Conservation (phyloP, 2,888 invertebrate genomes). For the Scotopteryx bipunctaria region DNA sequence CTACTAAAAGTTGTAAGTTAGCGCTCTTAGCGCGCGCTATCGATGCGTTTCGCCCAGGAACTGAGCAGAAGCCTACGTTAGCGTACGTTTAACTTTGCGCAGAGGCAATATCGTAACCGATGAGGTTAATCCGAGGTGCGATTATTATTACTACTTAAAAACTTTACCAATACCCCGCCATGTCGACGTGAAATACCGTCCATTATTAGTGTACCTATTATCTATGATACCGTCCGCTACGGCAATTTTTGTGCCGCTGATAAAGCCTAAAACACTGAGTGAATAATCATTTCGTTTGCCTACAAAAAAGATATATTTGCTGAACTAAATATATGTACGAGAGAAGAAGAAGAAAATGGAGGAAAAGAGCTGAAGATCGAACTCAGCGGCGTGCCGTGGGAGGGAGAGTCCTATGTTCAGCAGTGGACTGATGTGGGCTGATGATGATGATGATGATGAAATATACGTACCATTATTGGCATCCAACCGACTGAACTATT, state of each 20-base stretch:
- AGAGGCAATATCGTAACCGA: conserved; percentile 96
- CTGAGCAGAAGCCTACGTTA: neutral
- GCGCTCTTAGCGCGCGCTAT: conserved; percentile 20
- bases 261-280: neutral
- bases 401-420: too few species aligned
- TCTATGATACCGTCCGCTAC: conserved; percentile 11
- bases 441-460: too few species aligned
- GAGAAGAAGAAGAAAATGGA: too few species aligned
- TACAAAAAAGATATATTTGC: too few species aligned
- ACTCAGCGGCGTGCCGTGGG: too few species aligned
- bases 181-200: conserved; percentile 91
- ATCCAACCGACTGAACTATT: too few species aligned
- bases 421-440: too few species aligned
- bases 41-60: conserved; percentile 14
- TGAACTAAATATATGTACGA: too few species aligned
- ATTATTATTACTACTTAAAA: conserved; percentile 97
- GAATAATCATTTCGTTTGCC: too few species aligned
- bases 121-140: conserved; percentile 95
- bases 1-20: conserved; percentile 18
- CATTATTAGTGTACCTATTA: too few species aligned
- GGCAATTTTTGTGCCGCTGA: conserved; percentile 12
- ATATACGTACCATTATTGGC: too few species aligned
- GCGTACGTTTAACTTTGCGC: conserved; percentile 88
- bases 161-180: conserved; percentile 96
- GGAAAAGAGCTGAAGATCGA: too few species aligned